Conservation (phyloP, 2,113 vertebrate species). For the Leptocoma aspasia region DNA sequence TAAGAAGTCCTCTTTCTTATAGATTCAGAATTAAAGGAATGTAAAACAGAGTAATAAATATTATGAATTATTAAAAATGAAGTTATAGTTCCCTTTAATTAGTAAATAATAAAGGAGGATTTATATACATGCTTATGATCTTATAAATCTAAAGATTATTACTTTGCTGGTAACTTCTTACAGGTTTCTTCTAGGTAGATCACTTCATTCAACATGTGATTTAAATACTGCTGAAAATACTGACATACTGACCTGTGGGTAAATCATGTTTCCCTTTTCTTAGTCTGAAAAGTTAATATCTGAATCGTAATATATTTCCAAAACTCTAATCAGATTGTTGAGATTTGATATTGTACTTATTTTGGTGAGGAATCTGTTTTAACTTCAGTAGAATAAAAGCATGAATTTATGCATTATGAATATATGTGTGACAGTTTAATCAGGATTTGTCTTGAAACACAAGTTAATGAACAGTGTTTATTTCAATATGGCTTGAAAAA, state of each 20-base stretch:
- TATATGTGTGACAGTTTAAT: neutral
- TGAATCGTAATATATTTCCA: neutral
- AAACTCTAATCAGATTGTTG: neutral
- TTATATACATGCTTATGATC: neutral
- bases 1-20: neutral
- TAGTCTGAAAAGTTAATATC: neutral
- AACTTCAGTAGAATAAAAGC: neutral
- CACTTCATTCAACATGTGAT: neutral
- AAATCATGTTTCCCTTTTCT: neutral
- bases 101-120: neutral
- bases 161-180: neutral
- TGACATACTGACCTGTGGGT: neutral
- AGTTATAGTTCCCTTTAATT: neutral
- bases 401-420: neutral
- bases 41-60: neutral
- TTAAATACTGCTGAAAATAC: constrained; percentile 9
- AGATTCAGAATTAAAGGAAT: neutral
- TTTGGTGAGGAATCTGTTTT: neutral
- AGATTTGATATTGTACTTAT: neutral
- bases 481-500: neutral
- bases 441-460: neutral
- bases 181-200: neutral
- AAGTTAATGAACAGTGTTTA: neutral
- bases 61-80: neutral
- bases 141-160: neutral